Evolutionary conservation across 2,797 vertebrate species (phyloP).

Genomic region (Macropus fuliginosus): DNA sequence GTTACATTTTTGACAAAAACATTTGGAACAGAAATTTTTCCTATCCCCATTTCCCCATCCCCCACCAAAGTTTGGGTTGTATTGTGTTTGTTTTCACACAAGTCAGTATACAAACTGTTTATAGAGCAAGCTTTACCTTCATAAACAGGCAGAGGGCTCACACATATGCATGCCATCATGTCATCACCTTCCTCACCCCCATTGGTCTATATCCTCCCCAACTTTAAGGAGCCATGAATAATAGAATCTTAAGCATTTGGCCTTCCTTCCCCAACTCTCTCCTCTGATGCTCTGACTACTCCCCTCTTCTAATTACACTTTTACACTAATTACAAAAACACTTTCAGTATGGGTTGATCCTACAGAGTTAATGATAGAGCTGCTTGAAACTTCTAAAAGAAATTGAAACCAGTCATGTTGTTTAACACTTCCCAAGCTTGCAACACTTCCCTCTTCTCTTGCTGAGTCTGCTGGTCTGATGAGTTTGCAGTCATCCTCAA

Average conservation of each 20-base stretch:
- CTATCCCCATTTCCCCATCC: background rate
- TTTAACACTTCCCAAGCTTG: background rate
- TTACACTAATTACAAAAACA: background rate
- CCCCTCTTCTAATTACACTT: background rate
- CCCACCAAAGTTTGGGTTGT: background rate
- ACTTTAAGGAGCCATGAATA: background rate
- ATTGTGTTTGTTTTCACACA: background rate
- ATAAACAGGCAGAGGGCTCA: background rate
- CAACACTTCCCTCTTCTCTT: background rate
- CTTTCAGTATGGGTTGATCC: background rate
- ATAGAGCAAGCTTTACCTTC: background rate
- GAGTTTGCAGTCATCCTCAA: background rate
- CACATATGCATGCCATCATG: background rate
- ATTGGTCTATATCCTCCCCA: background rate
- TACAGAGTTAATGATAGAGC: background rate
- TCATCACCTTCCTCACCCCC: background rate
- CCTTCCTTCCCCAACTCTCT: background rate
- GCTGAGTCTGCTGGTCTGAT: background rate
- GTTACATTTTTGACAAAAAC: background rate
- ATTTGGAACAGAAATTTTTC: background rate
- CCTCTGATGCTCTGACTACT: background rate
- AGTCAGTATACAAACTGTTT: too few relatives aligned
- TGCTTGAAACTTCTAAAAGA: background rate
- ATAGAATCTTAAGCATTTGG: background rate
- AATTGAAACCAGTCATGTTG: background rate